phyloP scores from a whole-genome alignment of 2,888 invertebrate genomes.

The Meteorus colon region DNA sequence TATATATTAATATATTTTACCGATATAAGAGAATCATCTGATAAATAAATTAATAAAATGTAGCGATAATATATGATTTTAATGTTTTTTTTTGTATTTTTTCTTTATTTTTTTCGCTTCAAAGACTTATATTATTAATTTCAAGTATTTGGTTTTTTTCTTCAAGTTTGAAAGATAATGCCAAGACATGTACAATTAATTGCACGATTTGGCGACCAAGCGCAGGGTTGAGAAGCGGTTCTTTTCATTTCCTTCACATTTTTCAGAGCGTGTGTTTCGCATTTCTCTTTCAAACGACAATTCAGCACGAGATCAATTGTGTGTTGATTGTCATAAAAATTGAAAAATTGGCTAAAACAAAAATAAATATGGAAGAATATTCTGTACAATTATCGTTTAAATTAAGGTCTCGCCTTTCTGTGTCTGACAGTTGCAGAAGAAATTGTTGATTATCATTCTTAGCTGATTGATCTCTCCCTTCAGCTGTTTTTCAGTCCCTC shows the following conservation, averaged over 20 bases:
- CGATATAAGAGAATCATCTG: conserved; percentile 38
- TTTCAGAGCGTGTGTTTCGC: not conserved
- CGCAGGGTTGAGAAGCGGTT: conserved; percentile 5
- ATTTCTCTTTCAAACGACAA: conserved; percentile 4
- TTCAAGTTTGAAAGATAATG: conserved; percentile 18
- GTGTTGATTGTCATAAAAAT: conserved; percentile 18
- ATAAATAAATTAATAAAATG: conserved; percentile 54
- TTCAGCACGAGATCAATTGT: conserved; percentile 19
- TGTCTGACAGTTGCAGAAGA: conserved; percentile 21
- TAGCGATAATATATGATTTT: conserved; percentile 42
- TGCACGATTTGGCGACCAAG: conserved; percentile 21
- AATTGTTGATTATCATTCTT: conserved; percentile 5
- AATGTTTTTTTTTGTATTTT: conserved; percentile 14
- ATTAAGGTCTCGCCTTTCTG: conserved; percentile 34
- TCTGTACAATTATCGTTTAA: conserved; percentile 55
- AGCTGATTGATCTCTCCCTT: not conserved
- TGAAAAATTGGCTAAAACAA: conserved; percentile 30
- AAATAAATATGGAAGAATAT: conserved; percentile 60
- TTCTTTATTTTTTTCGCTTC: not conserved
- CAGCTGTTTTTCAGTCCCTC: not conserved
- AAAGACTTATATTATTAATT: not conserved
- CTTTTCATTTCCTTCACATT: not conserved
- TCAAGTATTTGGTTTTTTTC: not conserved
- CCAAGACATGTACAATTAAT: conserved; percentile 26
- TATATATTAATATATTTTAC: conserved; percentile 56